Evolutionary conservation across 2,888 invertebrate species (phyloP), one percentile per base, ranked within the genome.

Genomic region (Melitaea athalia): DNA sequence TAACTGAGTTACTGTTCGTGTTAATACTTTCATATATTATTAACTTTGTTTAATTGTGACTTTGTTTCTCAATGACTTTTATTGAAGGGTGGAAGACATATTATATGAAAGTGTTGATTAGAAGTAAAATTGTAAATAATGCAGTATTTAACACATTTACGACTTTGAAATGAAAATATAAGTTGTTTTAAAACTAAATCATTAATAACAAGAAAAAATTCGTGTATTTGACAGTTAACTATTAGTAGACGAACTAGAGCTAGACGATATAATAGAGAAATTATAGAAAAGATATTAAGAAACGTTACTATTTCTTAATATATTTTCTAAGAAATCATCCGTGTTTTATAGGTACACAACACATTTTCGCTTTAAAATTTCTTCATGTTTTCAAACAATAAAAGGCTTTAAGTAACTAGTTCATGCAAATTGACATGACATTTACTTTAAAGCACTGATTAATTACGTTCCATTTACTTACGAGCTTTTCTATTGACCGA

Each of bases 371-470:
- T 57, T 38, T 15, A 33, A 57, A 57, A 11, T 11, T 11, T 10
- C 42, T n/a, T 57, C 53, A 53, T 24, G 38, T 8, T 57, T 38
- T 38, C 10, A 10, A 5, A 42, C 15, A 57, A 45, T 67, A 67
- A 69, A 68, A 63, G 43, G 50, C 61, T 59, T 62, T n/a, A 55
- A 63, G 15, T 43, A 61, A 64, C 63, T 65, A 63, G 59, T 72
- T 67, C 70, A 75, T 76, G 73, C 72, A 68, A 65, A 72, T 72
- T 72, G 73, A 77, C 74, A 75, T 78, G 77, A 80, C 77, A 81
- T 83, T 82, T 81, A 81, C 74, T 72, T 74, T 38, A 74, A 66
- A 76, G 77, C 79, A 76, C 76, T 83, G 83, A 86, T 86, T 81
- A 80, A 87, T 85, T 72, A 76, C 72, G 73, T 72, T 76, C 74